These are phyloP conservation scores for Dinomys branickii DNA, from an alignment of 2,113 vertebrate species.

Conservation along the genomic window DNA sequence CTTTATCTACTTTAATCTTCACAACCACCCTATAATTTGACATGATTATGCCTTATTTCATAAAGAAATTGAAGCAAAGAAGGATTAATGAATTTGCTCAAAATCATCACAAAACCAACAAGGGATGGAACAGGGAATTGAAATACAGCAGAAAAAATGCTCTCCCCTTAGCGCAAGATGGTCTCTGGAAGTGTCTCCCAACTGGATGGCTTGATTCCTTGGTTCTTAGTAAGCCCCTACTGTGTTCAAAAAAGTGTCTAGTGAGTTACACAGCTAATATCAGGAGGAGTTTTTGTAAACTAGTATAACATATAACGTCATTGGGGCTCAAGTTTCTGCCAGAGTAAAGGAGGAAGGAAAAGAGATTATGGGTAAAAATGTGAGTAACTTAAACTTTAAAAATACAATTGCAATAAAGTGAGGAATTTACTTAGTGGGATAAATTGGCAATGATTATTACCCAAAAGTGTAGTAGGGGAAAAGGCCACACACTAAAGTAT, in stretches of 20 bases:
- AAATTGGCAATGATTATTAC: slow-evolving; percentile 63
- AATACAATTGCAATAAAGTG: slow-evolving; percentile 63
- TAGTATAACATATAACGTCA: slow-evolving; percentile 38
- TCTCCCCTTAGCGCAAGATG: neutral
- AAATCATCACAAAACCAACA: neutral
- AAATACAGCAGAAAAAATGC: neutral
- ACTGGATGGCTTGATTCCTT: neutral
- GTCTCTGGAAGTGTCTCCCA: neutral
- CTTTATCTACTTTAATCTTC: neutral
- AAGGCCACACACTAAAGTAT: slow-evolving; percentile 36
- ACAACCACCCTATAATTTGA: neutral
- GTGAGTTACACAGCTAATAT: slow-evolving; percentile 15
- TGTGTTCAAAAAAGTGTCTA: neutral
- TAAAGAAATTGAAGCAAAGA: neutral
- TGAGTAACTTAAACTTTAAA: slow-evolving; percentile 66
- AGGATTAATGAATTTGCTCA: neutral
- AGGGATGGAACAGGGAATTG: neutral
- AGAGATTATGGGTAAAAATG: slow-evolving; percentile 25
- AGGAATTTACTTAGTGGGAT: slow-evolving; percentile 58
- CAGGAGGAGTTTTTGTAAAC: neutral
- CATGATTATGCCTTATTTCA: neutral
- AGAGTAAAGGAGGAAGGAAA: neutral
- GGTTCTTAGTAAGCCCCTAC: neutral
- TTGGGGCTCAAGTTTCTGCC: slow-evolving; percentile 20
- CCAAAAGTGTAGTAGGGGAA: slow-evolving; percentile 35